Base-by-base conservation (phyloP, 2,797 vertebrate species). In the Tarsius wallacei region DNA sequence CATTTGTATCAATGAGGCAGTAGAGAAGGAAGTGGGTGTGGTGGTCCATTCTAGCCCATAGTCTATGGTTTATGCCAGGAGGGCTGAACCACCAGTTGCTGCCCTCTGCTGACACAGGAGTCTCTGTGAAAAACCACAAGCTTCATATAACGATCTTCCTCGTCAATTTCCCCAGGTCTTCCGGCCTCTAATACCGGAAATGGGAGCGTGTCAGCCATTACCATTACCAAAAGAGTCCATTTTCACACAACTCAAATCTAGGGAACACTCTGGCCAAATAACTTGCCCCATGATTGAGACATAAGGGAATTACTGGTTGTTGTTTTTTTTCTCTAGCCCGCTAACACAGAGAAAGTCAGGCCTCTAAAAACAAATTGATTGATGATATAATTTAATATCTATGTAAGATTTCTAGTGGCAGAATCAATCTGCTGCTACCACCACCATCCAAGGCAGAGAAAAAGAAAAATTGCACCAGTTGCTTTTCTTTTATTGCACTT, bases 401-500 rank as follows among this genome's bases (percentile, higher is more conserved):
- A 93, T 93, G 49, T 89, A 95, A 87, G 89, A 97, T 96, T 98
- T 97, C 96, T 97, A 98, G 87, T 94, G 94, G 97, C 94, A 97
- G 76, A 98, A 97, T 96, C 95, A 97, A 90, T 96, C 93, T 84
- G 94, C 94, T 96, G 63, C 90, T 93, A 95, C 86, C 71, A 68
- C 89, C 84, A 6, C 88, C 97, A 96, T 16, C 87, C 28, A 74
- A 74, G 68, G 42, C 71, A 90, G 85, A 94, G 95, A 94, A 90
- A 61, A 98, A 91, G 93, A 97, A 96, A 97, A 96, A 97, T 19
- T 57, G 49, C 80, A 97, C 98, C 94, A 94, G 98, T 98, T 98
- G 97, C 97, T 97, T 98, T 98, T 95, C 84, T 96, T 97, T 97
- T 97, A 97, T 97, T 98, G 87, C 63, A 98, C 98, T 98, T 98